phyloP scores from a whole-genome alignment of 2,888 invertebrate species.

The Agrilus mali region DNA sequence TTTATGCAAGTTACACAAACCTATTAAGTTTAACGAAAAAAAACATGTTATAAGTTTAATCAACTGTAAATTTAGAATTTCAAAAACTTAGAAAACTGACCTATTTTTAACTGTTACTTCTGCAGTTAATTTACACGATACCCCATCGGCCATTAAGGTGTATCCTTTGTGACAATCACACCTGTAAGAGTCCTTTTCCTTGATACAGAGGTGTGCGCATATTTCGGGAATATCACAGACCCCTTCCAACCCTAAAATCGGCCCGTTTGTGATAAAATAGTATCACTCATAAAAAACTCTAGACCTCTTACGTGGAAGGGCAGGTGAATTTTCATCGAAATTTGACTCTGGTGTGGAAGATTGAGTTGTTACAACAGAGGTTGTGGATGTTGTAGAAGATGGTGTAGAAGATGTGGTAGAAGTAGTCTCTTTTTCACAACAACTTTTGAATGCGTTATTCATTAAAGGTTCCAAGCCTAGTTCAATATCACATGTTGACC shows the following conservation, averaged over 20 bases:
- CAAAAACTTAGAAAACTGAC: no score
- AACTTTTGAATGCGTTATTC: constrained; percentile 48
- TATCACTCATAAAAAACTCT: neutral
- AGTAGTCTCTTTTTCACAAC: constrained; percentile 38
- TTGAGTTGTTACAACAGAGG: constrained; percentile 12
- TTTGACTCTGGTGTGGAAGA: constrained; percentile 7
- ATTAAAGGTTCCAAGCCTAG: constrained; percentile 43
- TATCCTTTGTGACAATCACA: constrained; percentile 61
- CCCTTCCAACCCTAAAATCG: constrained; percentile 32
- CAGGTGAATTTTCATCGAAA: constrained; percentile 11
- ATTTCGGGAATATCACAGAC: constrained; percentile 47
- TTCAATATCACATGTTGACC: constrained; percentile 41
- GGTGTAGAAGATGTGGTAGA: constrained; percentile 10
- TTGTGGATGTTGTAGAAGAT: constrained; percentile 14
- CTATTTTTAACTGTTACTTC: neutral
- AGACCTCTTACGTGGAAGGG: constrained; percentile 10
- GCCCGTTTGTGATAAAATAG: constrained; percentile 10
- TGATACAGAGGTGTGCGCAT: constrained; percentile 69
- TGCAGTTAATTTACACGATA: constrained; percentile 48
- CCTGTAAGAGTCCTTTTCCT: constrained; percentile 55
- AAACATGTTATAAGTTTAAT: no score
- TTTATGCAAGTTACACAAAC: no score
- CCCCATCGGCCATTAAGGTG: constrained; percentile 54
- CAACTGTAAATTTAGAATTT: no score
- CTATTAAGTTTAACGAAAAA: no score